phyloP scores from a whole-genome alignment of 2,797 vertebrate genomes.

The Crax fasciolata region DNA sequence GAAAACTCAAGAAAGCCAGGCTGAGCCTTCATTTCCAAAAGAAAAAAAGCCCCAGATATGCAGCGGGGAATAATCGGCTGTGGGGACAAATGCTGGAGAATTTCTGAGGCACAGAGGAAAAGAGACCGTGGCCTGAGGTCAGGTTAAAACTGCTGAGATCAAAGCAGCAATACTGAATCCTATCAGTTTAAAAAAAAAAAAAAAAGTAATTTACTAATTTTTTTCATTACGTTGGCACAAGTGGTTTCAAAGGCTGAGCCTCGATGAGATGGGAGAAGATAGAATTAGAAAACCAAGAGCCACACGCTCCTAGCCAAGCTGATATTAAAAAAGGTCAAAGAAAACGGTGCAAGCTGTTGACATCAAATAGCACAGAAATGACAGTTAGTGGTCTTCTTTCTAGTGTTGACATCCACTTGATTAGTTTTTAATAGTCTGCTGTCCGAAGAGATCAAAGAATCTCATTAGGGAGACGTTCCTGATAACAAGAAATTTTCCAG shows the following conservation, averaged over 20 bases:
- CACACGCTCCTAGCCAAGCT: neutral
- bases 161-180: neutral
- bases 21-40: neutral
- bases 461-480: slow-evolving; percentile 11
- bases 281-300: slow-evolving; percentile 28
- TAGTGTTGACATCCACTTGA: neutral
- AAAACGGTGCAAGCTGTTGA: neutral
- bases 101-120: neutral
- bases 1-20: neutral
- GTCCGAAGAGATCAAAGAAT: slow-evolving; percentile 58
- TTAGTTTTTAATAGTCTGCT: slow-evolving; percentile 40
- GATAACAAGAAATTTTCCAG: slow-evolving; percentile 13
- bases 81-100: neutral
- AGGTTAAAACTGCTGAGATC: slow-evolving; percentile 23
- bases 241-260: neutral
- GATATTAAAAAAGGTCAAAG: slow-evolving; percentile 9
- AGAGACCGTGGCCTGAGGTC: neutral
- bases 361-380: neutral
- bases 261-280: neutral
- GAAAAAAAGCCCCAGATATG: fast-evolving
- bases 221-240: neutral
- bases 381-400: neutral
- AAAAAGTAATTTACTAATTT: neutral
- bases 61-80: neutral
- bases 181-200: neutral